A percentile compares a stretch with the other conserved stretches of the same genome.
These are phyloP conservation scores for Physocephala rufipes DNA, from an alignment of 2,888 invertebrate genomes.

Conservation along the genomic window DNA sequence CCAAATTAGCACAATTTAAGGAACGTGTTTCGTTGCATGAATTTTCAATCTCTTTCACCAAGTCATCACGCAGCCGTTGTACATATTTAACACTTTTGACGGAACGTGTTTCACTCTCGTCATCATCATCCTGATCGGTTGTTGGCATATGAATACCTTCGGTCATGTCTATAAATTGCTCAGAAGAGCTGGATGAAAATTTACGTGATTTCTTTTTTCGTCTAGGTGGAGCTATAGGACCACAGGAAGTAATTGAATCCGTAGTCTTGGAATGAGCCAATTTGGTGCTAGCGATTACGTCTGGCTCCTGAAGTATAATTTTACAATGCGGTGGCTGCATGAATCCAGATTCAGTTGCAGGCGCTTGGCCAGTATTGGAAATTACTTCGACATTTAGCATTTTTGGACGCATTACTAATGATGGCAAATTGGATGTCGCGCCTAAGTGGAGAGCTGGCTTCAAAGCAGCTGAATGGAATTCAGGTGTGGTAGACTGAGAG, in stretches of 20 bases:
- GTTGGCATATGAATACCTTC: conserved; percentile 58
- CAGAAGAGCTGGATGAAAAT: conserved; percentile 63
- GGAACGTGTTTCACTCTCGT: conserved; percentile 60
- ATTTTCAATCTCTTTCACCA: conserved; percentile 78
- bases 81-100: conserved; percentile 60
- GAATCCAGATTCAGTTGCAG: neutral
- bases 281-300: conserved; percentile 93
- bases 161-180: conserved; percentile 61
- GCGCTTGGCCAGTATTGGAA: conserved; percentile 25
- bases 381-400: conserved; percentile 16
- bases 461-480: conserved; percentile 30
- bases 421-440: neutral
- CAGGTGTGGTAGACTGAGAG: conserved; percentile 35
- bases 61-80: conserved; percentile 61
- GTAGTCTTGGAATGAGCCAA: conserved; percentile 67
- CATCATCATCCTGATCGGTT: conserved; percentile 59
- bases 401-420: neutral
- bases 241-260: conserved; percentile 64
- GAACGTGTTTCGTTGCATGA: conserved; percentile 71
- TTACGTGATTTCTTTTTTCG: conserved; percentile 73
- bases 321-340: conserved; percentile 40
- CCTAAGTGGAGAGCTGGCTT: conserved; percentile 34
- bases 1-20: conserved; percentile 35
- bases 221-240: conserved; percentile 81
- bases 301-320: conserved; percentile 75